Evolutionary conservation across 2,888 invertebrate genomes (phyloP), one percentile per base, ranked within the genome.

Genomic region (Alsophila aescularia): DNA sequence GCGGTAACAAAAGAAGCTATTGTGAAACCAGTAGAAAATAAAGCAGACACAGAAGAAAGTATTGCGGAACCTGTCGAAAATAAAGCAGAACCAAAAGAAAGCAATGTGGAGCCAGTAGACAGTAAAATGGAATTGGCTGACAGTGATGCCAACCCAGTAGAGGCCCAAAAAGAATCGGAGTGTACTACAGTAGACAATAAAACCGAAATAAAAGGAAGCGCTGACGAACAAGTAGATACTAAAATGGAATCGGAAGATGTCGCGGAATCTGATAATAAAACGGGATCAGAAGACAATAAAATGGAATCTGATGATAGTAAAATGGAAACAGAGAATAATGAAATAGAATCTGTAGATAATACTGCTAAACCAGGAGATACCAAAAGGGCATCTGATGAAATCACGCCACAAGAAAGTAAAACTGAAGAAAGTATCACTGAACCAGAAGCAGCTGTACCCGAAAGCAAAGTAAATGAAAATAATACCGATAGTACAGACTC

Each of bases 321-420:
- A 31, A 51, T 43, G 31, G 37, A 44, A 44, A 6, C 12, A 7
- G 32, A 32, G 3, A 43, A 34, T 14, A 45, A 14, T 36, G 27
- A 18, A 24, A 32, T 32, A 13, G 39, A 45, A 40, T 14, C 18
- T 12, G 34, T 27, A 2, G 32, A 39, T 3, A 40, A 13, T 7
- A 6, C 14, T 14, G 31, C 10, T 8, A 34, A 54, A 43, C 37
- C 37, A 16, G 48, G 27, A 12, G 36, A 57, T 0, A 56, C 58
- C 8, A 55, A 62, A 36, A 45, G 47, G 37, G 58, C 60, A 32
- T 36, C 49, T 36, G 56, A 53, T 37, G 61, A 64, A 32, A 62
- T n/a, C 39, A 60, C 43, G 52, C 53, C 63, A 35, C 62, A 67
- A 32, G 71, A 69, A 39, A 70, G 59, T 41, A 72, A 58, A 31